Base-by-base conservation (phyloP, 2,888 invertebrate species). In the Orthonevra nobilis region DNA sequence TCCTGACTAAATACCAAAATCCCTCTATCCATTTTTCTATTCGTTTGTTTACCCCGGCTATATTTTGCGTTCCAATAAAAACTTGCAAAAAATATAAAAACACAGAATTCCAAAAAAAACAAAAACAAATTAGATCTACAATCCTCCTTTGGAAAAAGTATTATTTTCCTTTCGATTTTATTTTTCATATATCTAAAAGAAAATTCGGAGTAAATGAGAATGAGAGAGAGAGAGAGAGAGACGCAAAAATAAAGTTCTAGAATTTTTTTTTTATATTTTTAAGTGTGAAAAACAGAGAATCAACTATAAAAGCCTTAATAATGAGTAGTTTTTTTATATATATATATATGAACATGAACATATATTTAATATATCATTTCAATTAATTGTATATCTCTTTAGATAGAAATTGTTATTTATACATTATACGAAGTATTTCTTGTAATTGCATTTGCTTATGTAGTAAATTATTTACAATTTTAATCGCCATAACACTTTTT, bases 1-100 rank as follows among this genome's bases (percentile, higher is more conserved):
- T 48, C 82, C 83, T 23, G 84, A 84, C 72, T 84, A 81, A 81
- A 74, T 26, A 12, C 52, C 42, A 48, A 32, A 69, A 30, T 48
- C 36, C 48, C 50, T 38, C 32, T 36, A 34, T 50, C 34, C 32
- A 52, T 40, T 28, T 46, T 38, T 46, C 19, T 17, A 36, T 23
- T 28, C 19, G 2, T 2, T 7, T n/a, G n/a, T n/a, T n/a, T n/a
- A n/a, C n/a, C n/a, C n/a, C n/a, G n/a, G n/a, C n/a, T n/a, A n/a
- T n/a, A n/a, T n/a, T n/a, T n/a, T n/a, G n/a, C n/a, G n/a, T n/a
- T n/a, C n/a, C n/a, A n/a, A n/a, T n/a, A n/a, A n/a, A n/a, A n/a
- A n/a, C n/a, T n/a, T n/a, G n/a, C n/a, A n/a, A n/a, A n/a, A n/a
- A n/a, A n/a, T n/a, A n/a, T n/a, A n/a, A n/a, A n/a, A n/a, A 19